phyloP scores from a whole-genome alignment of 2,113 vertebrate genomes.

The Cairina moschata region DNA sequence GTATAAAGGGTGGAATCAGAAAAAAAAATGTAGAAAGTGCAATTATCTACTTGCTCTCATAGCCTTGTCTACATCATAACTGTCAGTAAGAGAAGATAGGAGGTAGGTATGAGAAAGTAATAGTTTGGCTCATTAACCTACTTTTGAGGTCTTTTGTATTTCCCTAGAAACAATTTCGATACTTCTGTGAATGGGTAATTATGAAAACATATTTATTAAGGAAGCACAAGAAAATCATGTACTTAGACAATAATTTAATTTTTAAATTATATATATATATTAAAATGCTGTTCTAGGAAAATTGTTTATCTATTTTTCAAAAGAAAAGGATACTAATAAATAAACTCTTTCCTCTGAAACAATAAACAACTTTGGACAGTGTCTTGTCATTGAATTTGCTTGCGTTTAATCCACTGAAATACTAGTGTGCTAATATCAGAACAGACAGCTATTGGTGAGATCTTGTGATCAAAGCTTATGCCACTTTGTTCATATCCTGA shows the following conservation, averaged over 20 bases:
- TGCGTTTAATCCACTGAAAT: neutral
- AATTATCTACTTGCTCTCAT: neutral
- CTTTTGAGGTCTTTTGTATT: neutral
- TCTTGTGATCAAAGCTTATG: neutral
- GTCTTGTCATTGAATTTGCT: neutral
- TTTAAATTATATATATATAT: conserved; percentile 48
- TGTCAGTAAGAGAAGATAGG: neutral
- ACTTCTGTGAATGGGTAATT: neutral
- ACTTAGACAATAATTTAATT: conserved; percentile 32
- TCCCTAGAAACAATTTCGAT: neutral
- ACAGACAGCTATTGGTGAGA: fast-evolving
- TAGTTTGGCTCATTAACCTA: neutral
- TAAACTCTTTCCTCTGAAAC: neutral
- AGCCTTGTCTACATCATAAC: neutral
- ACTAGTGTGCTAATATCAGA: neutral
- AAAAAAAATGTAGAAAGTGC: neutral
- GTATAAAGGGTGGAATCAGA: neutral
- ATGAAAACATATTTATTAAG: conserved; percentile 34
- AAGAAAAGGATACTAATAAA: neutral
- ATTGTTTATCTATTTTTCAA: conserved; percentile 2
- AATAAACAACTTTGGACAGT: conserved; percentile 36
- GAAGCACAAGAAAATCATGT: conserved; percentile 60
- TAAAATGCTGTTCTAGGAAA: conserved; percentile 45
- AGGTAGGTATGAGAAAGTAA: neutral
- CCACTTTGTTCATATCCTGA: neutral